Conservation (phyloP, 2,888 invertebrate species). For the Agrochola circellaris region DNA sequence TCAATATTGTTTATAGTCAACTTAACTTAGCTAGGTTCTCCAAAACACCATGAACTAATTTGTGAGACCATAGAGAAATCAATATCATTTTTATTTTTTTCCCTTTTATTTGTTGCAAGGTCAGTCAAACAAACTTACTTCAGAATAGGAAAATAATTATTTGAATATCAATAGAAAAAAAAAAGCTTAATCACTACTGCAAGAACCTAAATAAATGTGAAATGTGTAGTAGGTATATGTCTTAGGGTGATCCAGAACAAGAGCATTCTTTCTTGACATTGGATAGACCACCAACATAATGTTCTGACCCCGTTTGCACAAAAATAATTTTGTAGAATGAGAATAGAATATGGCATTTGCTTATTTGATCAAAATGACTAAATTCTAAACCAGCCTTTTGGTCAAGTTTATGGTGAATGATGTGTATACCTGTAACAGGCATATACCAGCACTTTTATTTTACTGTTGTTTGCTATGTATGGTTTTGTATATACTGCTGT, state of each 20-base stretch:
- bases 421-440: background rate
- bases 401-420: background rate
- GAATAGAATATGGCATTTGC: background rate
- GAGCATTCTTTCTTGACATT: background rate
- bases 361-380: background rate
- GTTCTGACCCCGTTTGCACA: background rate
- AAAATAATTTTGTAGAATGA: no score
- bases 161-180: background rate
- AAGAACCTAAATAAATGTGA: background rate
- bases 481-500: background rate
- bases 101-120: background rate
- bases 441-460: background rate
- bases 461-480: background rate
- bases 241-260: no score
- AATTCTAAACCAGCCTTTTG: background rate
- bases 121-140: background rate
- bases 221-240: no score
- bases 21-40: no score
- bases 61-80: background rate
- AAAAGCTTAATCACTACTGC: no score
- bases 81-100: background rate
- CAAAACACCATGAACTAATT: no score
- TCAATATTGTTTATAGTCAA: no score
- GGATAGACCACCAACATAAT: background rate
- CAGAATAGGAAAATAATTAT: background rate